These are phyloP conservation scores for Catharus fuscescens DNA, from an alignment of 2,113 vertebrate species.

Conservation along the genomic window DNA sequence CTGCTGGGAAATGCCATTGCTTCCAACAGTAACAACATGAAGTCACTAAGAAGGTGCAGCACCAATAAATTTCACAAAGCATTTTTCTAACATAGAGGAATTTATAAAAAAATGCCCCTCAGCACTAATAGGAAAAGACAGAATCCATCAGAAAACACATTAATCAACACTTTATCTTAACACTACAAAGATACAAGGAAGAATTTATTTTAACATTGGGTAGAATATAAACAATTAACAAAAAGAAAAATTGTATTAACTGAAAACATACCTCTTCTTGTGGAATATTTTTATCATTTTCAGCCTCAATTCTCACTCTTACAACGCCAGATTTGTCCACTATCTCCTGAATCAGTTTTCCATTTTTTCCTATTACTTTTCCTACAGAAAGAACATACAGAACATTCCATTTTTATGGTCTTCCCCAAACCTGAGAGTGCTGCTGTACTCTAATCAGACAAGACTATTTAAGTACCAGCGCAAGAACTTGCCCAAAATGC, in stretches of 20 bases:
- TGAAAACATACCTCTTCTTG: conserved; percentile 87
- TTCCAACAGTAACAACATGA: background rate
- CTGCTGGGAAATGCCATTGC: background rate
- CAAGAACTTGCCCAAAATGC: background rate
- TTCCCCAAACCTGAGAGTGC: background rate
- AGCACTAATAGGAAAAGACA: background rate
- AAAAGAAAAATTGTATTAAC: background rate
- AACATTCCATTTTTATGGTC: background rate
- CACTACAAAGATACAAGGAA: background rate
- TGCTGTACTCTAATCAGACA: background rate
- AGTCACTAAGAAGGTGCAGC: background rate
- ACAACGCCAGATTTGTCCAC: conserved; percentile 98
- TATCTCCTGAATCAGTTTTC: conserved; percentile 98
- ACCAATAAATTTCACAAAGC: background rate
- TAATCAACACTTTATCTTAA: background rate
- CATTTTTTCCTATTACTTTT: conserved; percentile 98
- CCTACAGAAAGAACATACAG: conserved; percentile 75
- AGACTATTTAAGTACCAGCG: background rate
- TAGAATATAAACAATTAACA: background rate
- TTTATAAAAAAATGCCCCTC: background rate
- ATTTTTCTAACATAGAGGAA: background rate
- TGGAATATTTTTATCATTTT: conserved; percentile 94
- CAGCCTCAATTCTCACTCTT: conserved; percentile 95
- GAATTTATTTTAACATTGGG: background rate
- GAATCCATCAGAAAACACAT: background rate